Evolutionary conservation across 1,140 invertebrate genomes (phyloP).

Genomic region (Drosophila tsacasi): DNA sequence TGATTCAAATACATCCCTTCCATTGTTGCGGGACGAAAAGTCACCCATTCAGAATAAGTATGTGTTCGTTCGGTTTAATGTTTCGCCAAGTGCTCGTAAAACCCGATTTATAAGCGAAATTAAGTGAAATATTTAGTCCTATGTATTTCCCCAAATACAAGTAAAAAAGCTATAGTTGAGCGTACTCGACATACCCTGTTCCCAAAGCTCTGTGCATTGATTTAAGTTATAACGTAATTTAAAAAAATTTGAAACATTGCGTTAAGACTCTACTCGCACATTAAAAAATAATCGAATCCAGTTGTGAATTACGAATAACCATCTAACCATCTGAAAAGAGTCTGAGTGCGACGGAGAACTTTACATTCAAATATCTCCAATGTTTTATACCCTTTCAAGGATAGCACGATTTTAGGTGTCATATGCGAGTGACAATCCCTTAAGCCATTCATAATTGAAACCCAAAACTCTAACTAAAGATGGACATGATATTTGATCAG

Average conservation of each 20-base stretch:
- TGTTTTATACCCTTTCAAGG: not conserved
- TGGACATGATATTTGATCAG: not conserved
- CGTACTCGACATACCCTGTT: not conserved
- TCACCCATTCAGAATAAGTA: conserved; percentile 6
- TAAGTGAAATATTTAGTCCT: conserved; percentile 1
- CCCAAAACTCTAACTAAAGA: conserved; percentile 1
- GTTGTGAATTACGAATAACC: not conserved
- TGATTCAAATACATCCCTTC: conserved; percentile 12
- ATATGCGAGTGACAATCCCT: not conserved
- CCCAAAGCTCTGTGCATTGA: not conserved
- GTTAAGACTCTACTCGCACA: not conserved
- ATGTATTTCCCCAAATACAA: not conserved
- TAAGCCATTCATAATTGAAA: conserved; percentile 31
- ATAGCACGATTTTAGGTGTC: no score
- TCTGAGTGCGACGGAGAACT: not conserved
- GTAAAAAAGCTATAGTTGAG: not conserved
- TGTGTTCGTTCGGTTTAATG: conserved; percentile 6
- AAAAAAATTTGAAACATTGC: no score
- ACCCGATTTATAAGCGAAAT: conserved; percentile 20
- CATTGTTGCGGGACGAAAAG: conserved; percentile 30
- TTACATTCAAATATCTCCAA: not conserved
- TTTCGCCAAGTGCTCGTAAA: conserved; percentile 16
- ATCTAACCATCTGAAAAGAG: not conserved
- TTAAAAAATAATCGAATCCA: not conserved
- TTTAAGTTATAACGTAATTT: not conserved